Percentiles rank a stretch among this genome's conserved stretches.
These are phyloP conservation scores for Leptinotarsa tumamoca DNA, from an alignment of 2,888 invertebrate species.

Conservation along the genomic window DNA sequence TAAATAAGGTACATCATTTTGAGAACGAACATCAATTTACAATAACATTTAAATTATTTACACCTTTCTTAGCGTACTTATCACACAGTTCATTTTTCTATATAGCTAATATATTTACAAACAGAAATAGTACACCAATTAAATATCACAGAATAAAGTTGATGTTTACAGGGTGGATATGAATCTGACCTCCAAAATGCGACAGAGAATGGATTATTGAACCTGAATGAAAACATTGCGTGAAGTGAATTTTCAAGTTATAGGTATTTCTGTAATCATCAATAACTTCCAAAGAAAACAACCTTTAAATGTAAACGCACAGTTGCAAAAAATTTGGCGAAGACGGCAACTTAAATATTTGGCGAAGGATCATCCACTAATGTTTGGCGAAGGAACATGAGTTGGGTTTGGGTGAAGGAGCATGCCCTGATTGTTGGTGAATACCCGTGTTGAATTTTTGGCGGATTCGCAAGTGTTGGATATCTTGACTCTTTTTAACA, in stretches of 20 bases:
- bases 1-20: background rate
- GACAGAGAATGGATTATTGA: background rate
- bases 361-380: too few relatives aligned
- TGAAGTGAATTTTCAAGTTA: background rate
- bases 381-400: too few relatives aligned
- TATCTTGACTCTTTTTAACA: too few relatives aligned
- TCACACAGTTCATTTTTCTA: constrained; percentile 39
- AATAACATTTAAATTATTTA: constrained; percentile 37
- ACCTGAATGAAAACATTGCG: background rate
- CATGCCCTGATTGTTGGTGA: fast-evolving
- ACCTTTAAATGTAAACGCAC: too few relatives aligned
- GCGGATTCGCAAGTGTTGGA: too few relatives aligned
- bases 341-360: background rate
- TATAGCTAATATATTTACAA: constrained; percentile 40
- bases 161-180: constrained; percentile 5
- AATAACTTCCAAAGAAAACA: too few relatives aligned
- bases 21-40: constrained; percentile 25
- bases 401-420: fast-evolving
- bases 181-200: background rate
- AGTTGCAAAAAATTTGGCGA: background rate
- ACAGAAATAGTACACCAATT: constrained; percentile 33
- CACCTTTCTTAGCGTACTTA: constrained; percentile 37
- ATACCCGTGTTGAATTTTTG: too few relatives aligned
- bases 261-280: too few relatives aligned
- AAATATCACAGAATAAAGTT: constrained; percentile 49